Base-by-base conservation (phyloP, 2,113 vertebrate genomes). In the Cariama cristata region DNA sequence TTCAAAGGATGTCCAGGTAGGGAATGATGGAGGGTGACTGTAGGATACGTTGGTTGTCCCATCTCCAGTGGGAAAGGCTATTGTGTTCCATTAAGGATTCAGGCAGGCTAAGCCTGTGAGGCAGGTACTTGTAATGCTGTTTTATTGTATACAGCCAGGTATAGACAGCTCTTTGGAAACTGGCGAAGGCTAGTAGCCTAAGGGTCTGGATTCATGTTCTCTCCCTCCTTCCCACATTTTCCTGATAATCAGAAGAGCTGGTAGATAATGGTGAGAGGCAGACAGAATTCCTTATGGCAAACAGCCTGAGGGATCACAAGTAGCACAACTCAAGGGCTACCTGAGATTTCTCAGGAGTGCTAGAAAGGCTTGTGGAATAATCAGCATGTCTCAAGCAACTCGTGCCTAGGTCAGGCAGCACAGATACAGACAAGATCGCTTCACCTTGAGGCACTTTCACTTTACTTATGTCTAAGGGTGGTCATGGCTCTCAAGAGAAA, bases 251-350 rank as follows among this genome's bases (percentile, higher is more conserved):
- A 90, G 74, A 91, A 94, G 42, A 72, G 40, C 84, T 87, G 62
- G 93, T 87, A 91, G 87, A 74, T 94, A 94, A 93, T 96, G 95
- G 90, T 97, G 97, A 96, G 97, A 97, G 87, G 77, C 96, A 97
- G 96, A 97, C 97, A 92, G 45, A 77, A 86, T 59, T 73, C 89
- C 95, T 86, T 58, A 45, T 0, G 6, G 93, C 81, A 69, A 93
- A 93, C 24, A 90, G 92, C 96, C 90, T 42, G 62, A 85, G 62
- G 97, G 81, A 86, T 96, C 83, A 69, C 95, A 60, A 97, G 26
- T 30, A 17, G 53, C 58, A 64, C 45, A 89, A 58, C 73, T 72
- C 53, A 68, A 79, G 92, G 85, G 85, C 84, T 91, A 88, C 42
- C 77, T 26, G 73, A 66, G 74, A 69, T 96, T 97, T 95, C 96